A percentile compares a stretch with the other conserved stretches of the same genome.
phyloP scores from a whole-genome alignment of 1,140 invertebrate species.

The Nylanderia fulva region DNA sequence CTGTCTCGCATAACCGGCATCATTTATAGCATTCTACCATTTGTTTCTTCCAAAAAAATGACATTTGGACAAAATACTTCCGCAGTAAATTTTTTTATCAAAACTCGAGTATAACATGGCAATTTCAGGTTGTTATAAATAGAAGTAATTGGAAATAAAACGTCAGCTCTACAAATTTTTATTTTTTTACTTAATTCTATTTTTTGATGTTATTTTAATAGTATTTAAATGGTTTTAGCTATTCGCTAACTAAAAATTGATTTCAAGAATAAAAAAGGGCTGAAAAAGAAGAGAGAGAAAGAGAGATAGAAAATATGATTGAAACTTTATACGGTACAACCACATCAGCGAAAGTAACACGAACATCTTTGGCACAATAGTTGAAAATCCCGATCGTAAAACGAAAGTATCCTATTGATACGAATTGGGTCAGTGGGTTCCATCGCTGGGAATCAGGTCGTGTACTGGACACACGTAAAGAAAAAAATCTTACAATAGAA shows the following conservation, averaged over 20 bases:
- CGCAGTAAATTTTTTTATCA: not conserved
- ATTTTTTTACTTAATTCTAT: not conserved
- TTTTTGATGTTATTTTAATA: not conserved
- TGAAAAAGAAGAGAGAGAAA: not conserved
- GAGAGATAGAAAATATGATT: not conserved
- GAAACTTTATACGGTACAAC: slow-evolving; percentile 13
- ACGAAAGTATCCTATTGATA: slow-evolving; percentile 65
- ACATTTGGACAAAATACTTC: slow-evolving; percentile 35
- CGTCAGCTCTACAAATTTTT: not conserved
- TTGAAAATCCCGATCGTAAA: slow-evolving; percentile 69
- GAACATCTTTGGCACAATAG: slow-evolving; percentile 55
- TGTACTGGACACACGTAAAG: slow-evolving; percentile 74
- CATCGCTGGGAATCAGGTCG: slow-evolving; percentile 75
- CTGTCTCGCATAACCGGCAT: slow-evolving; percentile 32
- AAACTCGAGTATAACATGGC: not conserved
- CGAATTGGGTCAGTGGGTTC: slow-evolving; percentile 74
- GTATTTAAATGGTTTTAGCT: not conserved
- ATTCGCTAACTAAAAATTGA: not conserved
- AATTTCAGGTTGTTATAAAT: not conserved
- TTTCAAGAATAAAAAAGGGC: slow-evolving; percentile 14
- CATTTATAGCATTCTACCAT: slow-evolving; percentile 39
- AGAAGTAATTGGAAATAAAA: not conserved
- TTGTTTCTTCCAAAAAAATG: slow-evolving; percentile 31
- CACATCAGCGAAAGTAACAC: slow-evolving; percentile 31
- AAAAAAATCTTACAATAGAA: slow-evolving; percentile 49